Base-by-base conservation (phyloP, 2,113 vertebrate genomes). In the Psittacula cyanocephala region DNA sequence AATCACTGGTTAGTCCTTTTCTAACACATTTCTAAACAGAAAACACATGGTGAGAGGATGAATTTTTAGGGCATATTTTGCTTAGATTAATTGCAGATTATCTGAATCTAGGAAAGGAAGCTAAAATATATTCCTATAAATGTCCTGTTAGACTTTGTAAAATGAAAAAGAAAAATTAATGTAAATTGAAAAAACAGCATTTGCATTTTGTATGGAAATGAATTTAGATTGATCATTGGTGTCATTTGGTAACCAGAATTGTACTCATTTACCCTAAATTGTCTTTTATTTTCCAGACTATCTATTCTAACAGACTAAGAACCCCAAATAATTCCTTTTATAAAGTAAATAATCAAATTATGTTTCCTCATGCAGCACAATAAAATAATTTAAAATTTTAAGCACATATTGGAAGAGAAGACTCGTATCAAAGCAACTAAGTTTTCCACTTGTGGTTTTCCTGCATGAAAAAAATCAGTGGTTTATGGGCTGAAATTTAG, bases 101-200 rank as follows among this genome's bases (percentile, higher is more conserved):
- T 81, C 55, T 59, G 33, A 31, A 80, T 94, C 50, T 46, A 39
- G 76, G 68, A 93, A 53, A 62, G 31, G 50, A 64, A 95, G 55
- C 80, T 91, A 77, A 81, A 81, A 89, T 91, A 50, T 24, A 91
- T 95, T 83, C 64, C 74, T 88, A 90, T 81, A 90, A 89, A 79
- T 78, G 55, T 69, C 20, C 72, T 83, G 41, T 93, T 93, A 82
- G 70, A 70, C 88, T 91, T 91, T 68, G 72, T 89, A 64, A 92
- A 94, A 91, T 35, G 43, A 68, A n/a, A 70, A 74, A 44, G 89
- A 70, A 7, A 89, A 89, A 76, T 91, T 89, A 92, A 81, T 50
- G 24, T 47, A 60, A 53, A 80, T 74, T 71, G 68, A 60, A 89
- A 91, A 91, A 96, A 35, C 35, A 87, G 11, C 53, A 53, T 67